Evolutionary conservation across 2,888 invertebrate species (phyloP).

Genomic region (Steinernema carpocapsae): DNA sequence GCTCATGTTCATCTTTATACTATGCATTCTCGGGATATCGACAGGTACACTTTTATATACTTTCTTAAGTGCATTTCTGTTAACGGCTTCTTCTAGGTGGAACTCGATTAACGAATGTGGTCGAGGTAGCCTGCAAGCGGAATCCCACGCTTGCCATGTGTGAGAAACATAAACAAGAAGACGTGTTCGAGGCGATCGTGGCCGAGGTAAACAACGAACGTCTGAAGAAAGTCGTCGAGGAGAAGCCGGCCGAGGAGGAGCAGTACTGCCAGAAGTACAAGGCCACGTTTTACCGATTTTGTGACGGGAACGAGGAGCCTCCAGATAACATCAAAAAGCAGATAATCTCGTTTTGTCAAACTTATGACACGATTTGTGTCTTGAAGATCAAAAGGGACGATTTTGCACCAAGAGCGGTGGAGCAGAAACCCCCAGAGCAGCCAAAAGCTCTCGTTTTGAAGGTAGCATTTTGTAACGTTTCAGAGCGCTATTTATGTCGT

Average conservation of each 20-base stretch:
- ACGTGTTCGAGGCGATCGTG: background rate
- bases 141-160: constrained; percentile 28
- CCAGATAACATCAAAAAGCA: constrained; percentile 12
- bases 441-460: constrained; percentile 3
- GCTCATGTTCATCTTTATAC: too few species aligned
- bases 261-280: background rate
- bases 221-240: background rate
- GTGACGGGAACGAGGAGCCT: background rate
- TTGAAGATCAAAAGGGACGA: background rate
- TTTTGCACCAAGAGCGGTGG: background rate
- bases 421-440: background rate
- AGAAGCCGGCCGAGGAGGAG: background rate
- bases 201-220: background rate
- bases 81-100: background rate
- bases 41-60: too few species aligned
- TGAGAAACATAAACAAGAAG: background rate
- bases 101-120: background rate
- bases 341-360: constrained; percentile 17
- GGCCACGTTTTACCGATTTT: background rate
- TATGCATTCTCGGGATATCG: too few species aligned
- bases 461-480: too few species aligned
- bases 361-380: constrained; percentile 16
- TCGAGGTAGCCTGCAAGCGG: constrained; percentile 6
- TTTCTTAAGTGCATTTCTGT: too few species aligned
- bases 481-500: too few species aligned